Base-by-base conservation (phyloP, 2,888 invertebrate genomes). In the Euzophera pinguis region DNA sequence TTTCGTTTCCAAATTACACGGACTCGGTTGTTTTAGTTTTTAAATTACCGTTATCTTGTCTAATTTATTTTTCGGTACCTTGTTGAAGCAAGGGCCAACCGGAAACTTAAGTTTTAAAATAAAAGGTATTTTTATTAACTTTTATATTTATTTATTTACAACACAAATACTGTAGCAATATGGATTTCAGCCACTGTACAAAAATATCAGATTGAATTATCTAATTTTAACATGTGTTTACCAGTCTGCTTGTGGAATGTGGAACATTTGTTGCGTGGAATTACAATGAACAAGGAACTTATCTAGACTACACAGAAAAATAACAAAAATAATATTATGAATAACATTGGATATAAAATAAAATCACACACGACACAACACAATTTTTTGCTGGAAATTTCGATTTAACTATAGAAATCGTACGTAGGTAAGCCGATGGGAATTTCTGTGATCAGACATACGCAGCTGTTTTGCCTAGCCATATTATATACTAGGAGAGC, bases 111-210 rank as follows among this genome's bases (percentile, higher is more conserved):
- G n/a, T n/a, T 3, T 14, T 16, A 61, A 60, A 65, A 55, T 54
- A 60, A 53, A 62, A 64, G 58, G 52, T 59, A 75, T 60, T 56
- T 64, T 75, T 65, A 71, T 70, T 69, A 43, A 51, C 50, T 51
- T 51, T 51, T 71, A 60, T 64, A 61, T 79, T 78, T 81, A 22
- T 22, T n/a, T 22, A 81, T 84, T 85, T 85, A 85, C 83, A 85
- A 80, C 76, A 83, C 73, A 61, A 78, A 81, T 81, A 88, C 78
- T 84, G 80, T 80, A 79, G 81, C 73, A 71, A 73, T 71, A 75
- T 68, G 71, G 71, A 73, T 74, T 61, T 70, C 67, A 64, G 68
- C 67, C 70, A 67, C 71, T 75, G 74, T 84, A 84, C 75, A 85
- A 85, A 87, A 86, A 83, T 84, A 84, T 67, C 61, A 64, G 61